Conservation (phyloP, 23 tunicate genomes). For the Oikopleura dioica region DNA sequence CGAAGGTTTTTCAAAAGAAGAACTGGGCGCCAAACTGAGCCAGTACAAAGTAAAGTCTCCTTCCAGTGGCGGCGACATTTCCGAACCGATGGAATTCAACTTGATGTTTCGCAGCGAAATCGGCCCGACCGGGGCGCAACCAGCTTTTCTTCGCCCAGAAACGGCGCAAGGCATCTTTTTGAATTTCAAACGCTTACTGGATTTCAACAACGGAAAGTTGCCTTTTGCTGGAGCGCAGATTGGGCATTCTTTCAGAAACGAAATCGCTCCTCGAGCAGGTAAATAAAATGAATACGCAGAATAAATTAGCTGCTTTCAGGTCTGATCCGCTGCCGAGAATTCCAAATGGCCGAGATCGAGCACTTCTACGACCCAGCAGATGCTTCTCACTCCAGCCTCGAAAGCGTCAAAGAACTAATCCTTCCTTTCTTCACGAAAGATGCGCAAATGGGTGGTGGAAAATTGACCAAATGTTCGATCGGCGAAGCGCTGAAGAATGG, state of each 20-base stretch:
- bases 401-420: conserved; percentile 11
- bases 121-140: conserved; percentile 69
- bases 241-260: conserved; percentile 83
- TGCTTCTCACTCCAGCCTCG: not conserved
- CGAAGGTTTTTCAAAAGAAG: conserved; percentile 26
- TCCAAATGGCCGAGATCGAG: conserved; percentile 91
- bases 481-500: conserved; percentile 41
- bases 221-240: conserved; percentile 94
- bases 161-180: conserved; percentile 96
- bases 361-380: conserved; percentile 65
- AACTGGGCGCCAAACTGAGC: conserved; percentile 25
- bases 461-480: conserved; percentile 23
- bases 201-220: conserved; percentile 68
- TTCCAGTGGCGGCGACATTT: conserved; percentile 36
- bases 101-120: conserved; percentile 71
- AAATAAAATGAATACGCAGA: conserved; percentile 33
- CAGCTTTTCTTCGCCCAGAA: conserved; percentile 72
- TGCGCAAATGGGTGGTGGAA: conserved; percentile 56
- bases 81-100: conserved; percentile 79
- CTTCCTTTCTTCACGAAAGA: conserved; percentile 32
- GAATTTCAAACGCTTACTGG: conserved; percentile 66
- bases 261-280: conserved; percentile 84
- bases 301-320: not conserved
- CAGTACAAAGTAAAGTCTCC: conserved; percentile 67
- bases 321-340: conserved; percentile 33